These are phyloP conservation scores for Litocranius walleri DNA, from an alignment of 2,113 vertebrate species.

Conservation along the genomic window DNA sequence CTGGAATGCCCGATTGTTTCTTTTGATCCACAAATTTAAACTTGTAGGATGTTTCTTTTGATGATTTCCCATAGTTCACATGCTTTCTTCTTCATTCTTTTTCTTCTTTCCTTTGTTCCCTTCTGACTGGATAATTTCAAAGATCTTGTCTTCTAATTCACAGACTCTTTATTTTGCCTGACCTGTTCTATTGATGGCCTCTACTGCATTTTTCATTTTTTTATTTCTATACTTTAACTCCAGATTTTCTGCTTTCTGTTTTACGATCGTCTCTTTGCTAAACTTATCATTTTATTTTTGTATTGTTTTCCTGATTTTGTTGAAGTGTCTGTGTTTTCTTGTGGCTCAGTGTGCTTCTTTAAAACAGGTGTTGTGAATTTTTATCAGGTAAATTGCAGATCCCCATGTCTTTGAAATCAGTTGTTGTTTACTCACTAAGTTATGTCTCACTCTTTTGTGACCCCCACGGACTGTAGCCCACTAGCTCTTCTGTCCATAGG, in stretches of 20 bases:
- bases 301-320: background rate
- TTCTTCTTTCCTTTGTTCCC: background rate
- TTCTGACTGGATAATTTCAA: background rate
- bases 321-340: background rate
- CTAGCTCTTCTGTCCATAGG: background rate
- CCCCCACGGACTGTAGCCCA: background rate
- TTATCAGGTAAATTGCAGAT: background rate
- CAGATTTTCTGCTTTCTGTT: background rate
- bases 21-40: background rate
- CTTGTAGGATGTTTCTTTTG: background rate
- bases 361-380: background rate
- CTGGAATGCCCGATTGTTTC: background rate
- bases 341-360: background rate
- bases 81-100: background rate
- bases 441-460: background rate
- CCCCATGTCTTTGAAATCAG: background rate
- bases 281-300: background rate
- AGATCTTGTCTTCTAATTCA: background rate
- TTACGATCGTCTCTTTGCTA: background rate
- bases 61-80: background rate
- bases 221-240: background rate
- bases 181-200: background rate
- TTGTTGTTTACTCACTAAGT: background rate
- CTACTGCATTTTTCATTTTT: background rate
- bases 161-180: background rate